Base-by-base conservation (phyloP, 2,113 vertebrate species). In the Silurus asotus region DNA sequence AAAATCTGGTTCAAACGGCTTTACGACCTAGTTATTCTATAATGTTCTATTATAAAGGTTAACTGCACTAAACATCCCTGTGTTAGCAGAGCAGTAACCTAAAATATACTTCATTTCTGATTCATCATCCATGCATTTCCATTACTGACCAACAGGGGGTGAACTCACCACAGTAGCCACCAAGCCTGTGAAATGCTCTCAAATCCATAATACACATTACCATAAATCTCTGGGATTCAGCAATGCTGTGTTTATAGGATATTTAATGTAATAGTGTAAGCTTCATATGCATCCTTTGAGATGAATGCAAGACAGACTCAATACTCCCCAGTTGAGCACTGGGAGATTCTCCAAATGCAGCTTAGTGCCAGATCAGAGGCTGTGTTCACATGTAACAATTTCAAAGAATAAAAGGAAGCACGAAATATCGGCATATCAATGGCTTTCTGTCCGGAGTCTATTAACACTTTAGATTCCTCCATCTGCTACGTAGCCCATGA, bases 111-210 rank as follows among this genome's bases (percentile, higher is more conserved):
- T 61, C 6, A n/a, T 75, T 59, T 67, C 20, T 37, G 49, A 59
- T 56, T 37, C 55, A 48, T 82, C 37, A 55, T 19, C n/a, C 72
- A 20, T 87, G 89, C 86, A 85, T 17, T 89, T 81, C 82, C 83
- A 49, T 19, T 70, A 88, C 37, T 88, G 79, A 83, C 87, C 90
- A 90, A 87, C 58, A 91, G 90, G 85, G 90, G 90, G 89, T 59
- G 82, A 80, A 85, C 64, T 82, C 61, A 86, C 14, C 69, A 88
- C 84, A 87, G 84, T 82, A 86, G 77, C 58, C 56, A 37, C 59
- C 28, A 55, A 75, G 84, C 53, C 48, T 65, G 58, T 23, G 28
- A 9, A 76, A 87, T 8, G 74, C 83, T 74, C 55, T 55, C 79
- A 70, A 56, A 82, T 87, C 49, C 23, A 28, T 76, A 55, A 79